Conservation (phyloP, 1,140 invertebrate species). For the Phocides pigmalion region DNA sequence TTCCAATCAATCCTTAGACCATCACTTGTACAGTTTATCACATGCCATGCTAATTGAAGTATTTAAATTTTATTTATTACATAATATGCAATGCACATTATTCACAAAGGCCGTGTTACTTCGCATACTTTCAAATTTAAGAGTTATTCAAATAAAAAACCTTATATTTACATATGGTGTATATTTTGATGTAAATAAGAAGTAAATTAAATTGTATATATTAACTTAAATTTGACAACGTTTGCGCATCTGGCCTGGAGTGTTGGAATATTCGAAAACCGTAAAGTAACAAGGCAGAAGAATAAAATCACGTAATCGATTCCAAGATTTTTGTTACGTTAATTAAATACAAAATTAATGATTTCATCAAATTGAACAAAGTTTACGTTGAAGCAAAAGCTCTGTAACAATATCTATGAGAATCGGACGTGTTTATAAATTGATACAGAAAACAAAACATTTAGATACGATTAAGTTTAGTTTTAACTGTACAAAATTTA, state of each 20-base stretch:
- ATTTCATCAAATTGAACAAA: background rate
- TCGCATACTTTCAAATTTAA: constrained; percentile 6
- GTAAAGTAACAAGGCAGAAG: constrained; percentile 2
- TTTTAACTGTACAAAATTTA: constrained; percentile 70
- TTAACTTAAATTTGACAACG: background rate
- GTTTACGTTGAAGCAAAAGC: constrained; percentile 30
- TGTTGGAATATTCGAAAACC: constrained; percentile 10
- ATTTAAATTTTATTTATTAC: constrained; percentile 10
- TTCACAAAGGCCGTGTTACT: background rate
- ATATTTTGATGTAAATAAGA: background rate
- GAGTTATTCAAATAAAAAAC: too few relatives aligned
- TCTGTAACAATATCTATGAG: constrained; percentile 29
- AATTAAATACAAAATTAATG: constrained; percentile 5
- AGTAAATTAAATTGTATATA: too few relatives aligned
- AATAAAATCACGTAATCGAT: constrained; percentile 69
- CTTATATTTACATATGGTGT: background rate
- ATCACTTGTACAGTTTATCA: constrained; percentile 14
- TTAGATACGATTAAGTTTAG: constrained; percentile 9
- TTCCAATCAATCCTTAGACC: constrained; percentile 41
- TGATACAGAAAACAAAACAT: constrained; percentile 21
- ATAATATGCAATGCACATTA: background rate
- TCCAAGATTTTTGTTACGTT: constrained; percentile 55
- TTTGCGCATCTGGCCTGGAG: background rate
- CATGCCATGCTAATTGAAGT: constrained; percentile 58
- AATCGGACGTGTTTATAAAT: constrained; percentile 25